Conservation (phyloP, 2,113 vertebrate species). For the Plestiodon gilberti region DNA sequence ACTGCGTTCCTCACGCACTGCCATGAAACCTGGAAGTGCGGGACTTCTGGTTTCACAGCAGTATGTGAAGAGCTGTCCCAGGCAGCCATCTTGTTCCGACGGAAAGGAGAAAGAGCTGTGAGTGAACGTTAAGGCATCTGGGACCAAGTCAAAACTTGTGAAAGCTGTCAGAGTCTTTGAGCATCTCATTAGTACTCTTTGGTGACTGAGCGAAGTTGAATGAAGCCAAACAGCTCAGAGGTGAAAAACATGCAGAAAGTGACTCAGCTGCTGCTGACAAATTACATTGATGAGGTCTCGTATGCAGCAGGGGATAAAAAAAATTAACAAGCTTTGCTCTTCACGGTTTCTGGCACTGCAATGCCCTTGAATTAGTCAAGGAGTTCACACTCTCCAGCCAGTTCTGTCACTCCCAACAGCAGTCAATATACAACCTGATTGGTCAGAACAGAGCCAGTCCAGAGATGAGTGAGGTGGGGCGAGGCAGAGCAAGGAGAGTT, state of each 20-base stretch:
- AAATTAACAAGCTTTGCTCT: not conserved
- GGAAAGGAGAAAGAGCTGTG: accelerated
- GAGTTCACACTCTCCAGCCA: not conserved
- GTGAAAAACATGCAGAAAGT: conserved; percentile 25
- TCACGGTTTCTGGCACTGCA: not conserved
- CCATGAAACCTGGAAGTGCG: too few relatives aligned
- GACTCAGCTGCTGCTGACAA: conserved; percentile 20
- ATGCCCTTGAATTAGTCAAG: conserved; percentile 4
- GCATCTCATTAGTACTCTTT: conserved; percentile 1
- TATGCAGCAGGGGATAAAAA: conserved; percentile 23
- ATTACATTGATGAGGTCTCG: conserved; percentile 23
- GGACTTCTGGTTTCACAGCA: too few relatives aligned
- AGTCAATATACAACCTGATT: not conserved
- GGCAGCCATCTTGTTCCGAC: too few relatives aligned
- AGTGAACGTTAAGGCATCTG: not conserved
- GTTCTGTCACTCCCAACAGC: not conserved
- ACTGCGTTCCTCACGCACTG: too few relatives aligned
- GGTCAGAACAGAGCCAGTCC: not conserved
- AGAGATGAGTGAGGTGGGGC: not conserved
- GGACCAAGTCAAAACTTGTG: not conserved
- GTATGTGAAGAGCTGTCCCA: too few relatives aligned
- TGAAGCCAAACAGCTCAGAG: conserved; percentile 23
- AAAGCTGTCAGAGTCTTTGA: not conserved
- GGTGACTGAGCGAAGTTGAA: conserved; percentile 20
- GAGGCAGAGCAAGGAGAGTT: too few relatives aligned